Evolutionary conservation across 2,888 invertebrate genomes (phyloP).

Genomic region (Candidula unifasciata): DNA sequence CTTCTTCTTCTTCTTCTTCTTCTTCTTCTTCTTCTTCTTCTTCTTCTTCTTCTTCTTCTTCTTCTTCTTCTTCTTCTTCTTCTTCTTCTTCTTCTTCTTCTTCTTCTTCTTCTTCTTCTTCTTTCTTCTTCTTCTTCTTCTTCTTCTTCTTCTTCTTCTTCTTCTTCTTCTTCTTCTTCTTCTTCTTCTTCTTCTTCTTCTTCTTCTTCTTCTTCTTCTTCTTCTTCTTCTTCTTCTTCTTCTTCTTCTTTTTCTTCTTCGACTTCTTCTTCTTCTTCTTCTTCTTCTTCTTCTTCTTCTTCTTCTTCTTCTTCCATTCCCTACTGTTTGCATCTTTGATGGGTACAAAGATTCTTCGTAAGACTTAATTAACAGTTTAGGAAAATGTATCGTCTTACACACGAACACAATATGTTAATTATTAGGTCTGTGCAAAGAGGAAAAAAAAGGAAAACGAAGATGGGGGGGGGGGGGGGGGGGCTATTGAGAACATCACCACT

Average conservation of each 20-base stretch:
- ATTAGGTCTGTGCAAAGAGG: too few species aligned
- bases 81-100: neutral
- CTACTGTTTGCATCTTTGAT: too few species aligned
- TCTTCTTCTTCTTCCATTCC: neutral
- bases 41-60: constrained; percentile 3
- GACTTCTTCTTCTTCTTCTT: constrained; percentile 19
- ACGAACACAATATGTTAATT: too few species aligned
- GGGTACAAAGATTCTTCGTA: too few species aligned
- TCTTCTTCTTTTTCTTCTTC: neutral
- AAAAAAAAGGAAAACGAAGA: too few species aligned
- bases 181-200: neutral
- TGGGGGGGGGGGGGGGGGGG: too few species aligned
- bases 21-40: neutral
- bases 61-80: neutral
- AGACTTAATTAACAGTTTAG: too few species aligned
- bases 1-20: constrained; percentile 5
- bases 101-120: constrained; percentile 6
- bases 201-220: neutral
- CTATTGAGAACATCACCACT: too few species aligned
- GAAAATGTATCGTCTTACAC: too few species aligned
- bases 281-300: neutral
- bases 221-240: neutral
- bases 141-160: neutral
- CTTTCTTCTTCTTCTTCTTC: neutral
- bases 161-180: neutral